These are phyloP conservation scores for Lasiommata megera DNA, from an alignment of 2,888 invertebrate genomes.

Conservation along the genomic window DNA sequence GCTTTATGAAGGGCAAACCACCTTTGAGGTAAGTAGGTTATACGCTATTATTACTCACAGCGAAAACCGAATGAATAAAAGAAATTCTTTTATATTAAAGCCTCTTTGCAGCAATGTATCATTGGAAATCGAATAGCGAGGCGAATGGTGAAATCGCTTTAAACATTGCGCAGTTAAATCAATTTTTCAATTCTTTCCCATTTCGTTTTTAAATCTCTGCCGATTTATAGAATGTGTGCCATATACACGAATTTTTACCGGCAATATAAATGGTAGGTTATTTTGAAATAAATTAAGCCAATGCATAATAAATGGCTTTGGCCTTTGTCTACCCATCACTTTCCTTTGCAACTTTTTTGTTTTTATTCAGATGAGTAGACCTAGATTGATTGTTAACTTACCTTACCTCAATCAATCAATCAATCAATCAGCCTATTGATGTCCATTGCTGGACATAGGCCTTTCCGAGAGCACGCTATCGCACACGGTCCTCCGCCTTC, in stretches of 20 bases:
- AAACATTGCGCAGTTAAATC: constrained; percentile 33
- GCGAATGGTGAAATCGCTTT: constrained; percentile 32
- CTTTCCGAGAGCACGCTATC: too few relatives aligned
- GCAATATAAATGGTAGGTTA: neutral
- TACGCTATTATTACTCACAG: neutral
- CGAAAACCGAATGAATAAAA: neutral
- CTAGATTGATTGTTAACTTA: too few relatives aligned
- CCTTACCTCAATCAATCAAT: too few relatives aligned
- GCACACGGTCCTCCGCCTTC: too few relatives aligned
- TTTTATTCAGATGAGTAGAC: too few relatives aligned
- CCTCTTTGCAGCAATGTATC: constrained; percentile 34
- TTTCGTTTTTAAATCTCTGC: constrained; percentile 29
- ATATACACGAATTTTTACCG: neutral
- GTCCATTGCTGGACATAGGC: too few relatives aligned
- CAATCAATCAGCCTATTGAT: too few relatives aligned
- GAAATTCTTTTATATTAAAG: constrained; percentile 22
- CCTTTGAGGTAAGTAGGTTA: too few relatives aligned
- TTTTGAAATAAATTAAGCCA: constrained; percentile 3
- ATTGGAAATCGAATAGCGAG: constrained; percentile 28
- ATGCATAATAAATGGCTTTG: neutral
- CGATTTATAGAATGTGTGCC: constrained; percentile 26
- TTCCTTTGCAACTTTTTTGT: neutral
- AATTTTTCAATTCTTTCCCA: constrained; percentile 33
- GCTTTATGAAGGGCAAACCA: too few relatives aligned
- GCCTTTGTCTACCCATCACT: neutral